These are phyloP conservation scores for Cyrtodaria siliqua DNA, from an alignment of 2,888 invertebrate species.

Conservation along the genomic window DNA sequence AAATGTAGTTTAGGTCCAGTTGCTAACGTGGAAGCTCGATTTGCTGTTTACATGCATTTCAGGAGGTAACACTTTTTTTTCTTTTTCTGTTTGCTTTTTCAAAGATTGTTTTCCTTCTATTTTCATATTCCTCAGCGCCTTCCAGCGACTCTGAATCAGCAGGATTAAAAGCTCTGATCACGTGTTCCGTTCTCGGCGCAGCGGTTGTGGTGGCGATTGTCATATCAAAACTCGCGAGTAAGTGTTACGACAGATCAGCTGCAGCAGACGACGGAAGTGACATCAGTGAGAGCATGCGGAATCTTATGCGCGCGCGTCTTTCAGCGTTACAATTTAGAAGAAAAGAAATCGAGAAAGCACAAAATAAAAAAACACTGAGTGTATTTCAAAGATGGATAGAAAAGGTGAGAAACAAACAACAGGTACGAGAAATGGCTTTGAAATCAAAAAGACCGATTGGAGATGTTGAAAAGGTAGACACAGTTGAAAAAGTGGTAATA, in stretches of 20 bases:
- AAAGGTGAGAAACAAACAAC: constrained; percentile 23
- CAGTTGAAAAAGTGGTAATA: constrained; percentile 8
- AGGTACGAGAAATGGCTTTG: constrained; percentile 12
- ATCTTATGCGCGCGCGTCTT: constrained; percentile 65
- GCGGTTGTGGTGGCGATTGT: constrained; percentile 71
- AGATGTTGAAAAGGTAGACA: background rate
- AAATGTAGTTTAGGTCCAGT: too few relatives aligned
- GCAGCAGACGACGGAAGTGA: constrained; percentile 76
- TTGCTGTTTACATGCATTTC: too few relatives aligned
- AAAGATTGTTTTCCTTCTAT: too few relatives aligned
- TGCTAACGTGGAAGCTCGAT: too few relatives aligned
- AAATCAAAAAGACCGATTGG: constrained; percentile 5
- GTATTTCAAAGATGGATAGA: constrained; percentile 32
- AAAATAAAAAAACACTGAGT: constrained; percentile 9
- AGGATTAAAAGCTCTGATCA: constrained; percentile 58
- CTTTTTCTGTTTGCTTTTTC: too few relatives aligned
- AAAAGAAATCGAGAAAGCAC: constrained; percentile 35
- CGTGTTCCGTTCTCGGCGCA: constrained; percentile 61
- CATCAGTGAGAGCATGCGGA: constrained; percentile 74
- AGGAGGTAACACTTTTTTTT: too few relatives aligned
- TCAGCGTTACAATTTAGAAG: constrained; percentile 63
- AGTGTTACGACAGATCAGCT: constrained; percentile 67
- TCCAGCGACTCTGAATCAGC: too few relatives aligned
- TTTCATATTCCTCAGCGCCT: too few relatives aligned
- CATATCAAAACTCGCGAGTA: constrained; percentile 75